These are phyloP conservation scores for Diplodus puntazzo DNA, from an alignment of 2,797 vertebrate species.

Conservation along the genomic window DNA sequence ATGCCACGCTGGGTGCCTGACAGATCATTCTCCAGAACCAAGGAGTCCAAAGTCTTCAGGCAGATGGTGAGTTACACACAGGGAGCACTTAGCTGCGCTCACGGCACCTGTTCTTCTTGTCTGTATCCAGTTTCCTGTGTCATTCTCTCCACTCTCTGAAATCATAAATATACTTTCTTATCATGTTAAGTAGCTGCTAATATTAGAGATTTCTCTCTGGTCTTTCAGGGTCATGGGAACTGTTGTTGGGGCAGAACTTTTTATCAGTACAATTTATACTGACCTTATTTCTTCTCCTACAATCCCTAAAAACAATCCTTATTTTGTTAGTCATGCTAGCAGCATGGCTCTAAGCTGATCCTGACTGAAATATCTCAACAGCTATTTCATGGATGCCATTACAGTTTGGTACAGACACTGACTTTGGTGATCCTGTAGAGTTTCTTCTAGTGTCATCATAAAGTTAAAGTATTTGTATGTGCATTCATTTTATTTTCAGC, in stretches of 20 bases:
- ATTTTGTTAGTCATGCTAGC: neutral
- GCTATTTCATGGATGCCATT: too few relatives aligned
- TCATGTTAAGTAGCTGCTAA: neutral
- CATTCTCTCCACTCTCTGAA: conserved; percentile 26
- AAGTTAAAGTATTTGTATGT: neutral
- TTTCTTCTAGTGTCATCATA: neutral
- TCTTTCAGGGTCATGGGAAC: neutral
- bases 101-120: conserved; percentile 23
- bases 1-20: conserved; percentile 95
- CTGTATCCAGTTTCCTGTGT: conserved; percentile 2
- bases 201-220: conserved; percentile 8
- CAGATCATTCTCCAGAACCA: conserved; percentile 91
- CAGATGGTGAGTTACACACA: conserved; percentile 92
- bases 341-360: neutral
- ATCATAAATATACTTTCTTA: conserved; percentile 19
- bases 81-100: conserved; percentile 40
- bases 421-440: neutral
- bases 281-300: neutral
- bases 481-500: neutral
- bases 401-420: neutral
- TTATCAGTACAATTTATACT: neutral
- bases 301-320: neutral
- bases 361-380: neutral
- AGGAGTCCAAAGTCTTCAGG: conserved; percentile 96
- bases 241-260: neutral